phyloP scores from a whole-genome alignment of 2,113 vertebrate genomes.

The Engraulis encrasicolus region DNA sequence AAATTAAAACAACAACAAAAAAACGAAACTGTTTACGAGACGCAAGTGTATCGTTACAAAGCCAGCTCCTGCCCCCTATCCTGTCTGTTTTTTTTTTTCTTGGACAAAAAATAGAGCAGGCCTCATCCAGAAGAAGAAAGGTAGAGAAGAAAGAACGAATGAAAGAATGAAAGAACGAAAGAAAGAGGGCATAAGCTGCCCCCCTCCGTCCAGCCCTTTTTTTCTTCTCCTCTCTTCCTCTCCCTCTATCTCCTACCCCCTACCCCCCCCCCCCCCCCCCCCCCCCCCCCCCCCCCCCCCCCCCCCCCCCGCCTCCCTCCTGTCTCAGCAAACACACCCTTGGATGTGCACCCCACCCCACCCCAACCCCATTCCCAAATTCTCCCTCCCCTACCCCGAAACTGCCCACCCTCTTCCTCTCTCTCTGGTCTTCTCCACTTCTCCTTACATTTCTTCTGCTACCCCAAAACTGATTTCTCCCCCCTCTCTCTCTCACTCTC shows the following conservation, averaged over 20 bases:
- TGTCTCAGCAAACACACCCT: background rate
- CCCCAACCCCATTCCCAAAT: constrained; percentile 34
- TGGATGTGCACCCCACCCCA: constrained; percentile 59
- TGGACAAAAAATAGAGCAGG: background rate
- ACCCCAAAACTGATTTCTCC: too few relatives aligned
- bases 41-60: constrained; percentile 58
- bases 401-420: too few relatives aligned
- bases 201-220: constrained; percentile 35
- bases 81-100: background rate
- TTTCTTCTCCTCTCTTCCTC: constrained; percentile 18
- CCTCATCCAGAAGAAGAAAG: background rate
- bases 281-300: constrained; percentile 51
- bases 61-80: constrained; percentile 25
- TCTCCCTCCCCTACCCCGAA: constrained; percentile 59
- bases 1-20: constrained; percentile 67
- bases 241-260: background rate
- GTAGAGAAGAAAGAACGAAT: background rate
- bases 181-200: constrained; percentile 7
- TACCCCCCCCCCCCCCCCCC: background rate
- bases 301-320: constrained; percentile 31
- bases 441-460: too few relatives aligned
- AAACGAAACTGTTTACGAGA: constrained; percentile 58
- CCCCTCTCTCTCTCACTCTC: too few relatives aligned
- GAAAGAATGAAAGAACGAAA: too few relatives aligned
- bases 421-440: too few relatives aligned